Evolutionary conservation across 2,888 invertebrate genomes (phyloP).

Genomic region (Biston betularia): DNA sequence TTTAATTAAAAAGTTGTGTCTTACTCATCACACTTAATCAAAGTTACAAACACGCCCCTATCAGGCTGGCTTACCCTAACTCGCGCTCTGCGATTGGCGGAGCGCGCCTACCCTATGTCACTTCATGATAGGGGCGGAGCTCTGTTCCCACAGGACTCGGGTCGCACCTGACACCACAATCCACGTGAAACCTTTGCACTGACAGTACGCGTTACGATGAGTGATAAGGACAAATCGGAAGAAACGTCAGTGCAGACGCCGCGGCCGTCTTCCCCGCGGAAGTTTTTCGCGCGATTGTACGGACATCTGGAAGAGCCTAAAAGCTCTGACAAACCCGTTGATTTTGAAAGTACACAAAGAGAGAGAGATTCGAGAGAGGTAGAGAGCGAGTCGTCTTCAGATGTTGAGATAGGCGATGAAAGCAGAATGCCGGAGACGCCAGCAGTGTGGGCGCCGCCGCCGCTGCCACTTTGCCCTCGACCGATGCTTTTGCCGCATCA

Average conservation of each 20-base stretch:
- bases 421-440: conserved; percentile 40
- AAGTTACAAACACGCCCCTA: conserved; percentile 53
- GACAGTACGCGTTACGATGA: conserved; percentile 58
- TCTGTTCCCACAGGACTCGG: conserved; percentile 49
- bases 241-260: conserved; percentile 61
- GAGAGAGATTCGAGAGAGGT: conserved; percentile 53
- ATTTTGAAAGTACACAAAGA: conserved; percentile 43
- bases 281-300: conserved; percentile 93
- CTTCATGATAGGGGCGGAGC: conserved; percentile 61
- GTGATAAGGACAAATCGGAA: conserved; percentile 43
- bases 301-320: conserved; percentile 89
- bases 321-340: conserved; percentile 9
- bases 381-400: conserved; percentile 79
- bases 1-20: too few relatives aligned
- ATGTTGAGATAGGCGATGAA: conserved; percentile 74
- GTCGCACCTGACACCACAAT: conserved; percentile 75
- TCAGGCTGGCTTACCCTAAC: conserved; percentile 54
- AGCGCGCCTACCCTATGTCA: conserved; percentile 57
- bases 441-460: conserved; percentile 69
- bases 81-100: conserved; percentile 60
- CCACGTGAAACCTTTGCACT: conserved; percentile 62
- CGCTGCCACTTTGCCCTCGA: conserved; percentile 75
- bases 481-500: conserved; percentile 78
- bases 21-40: neutral
- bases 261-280: conserved; percentile 91